Percentiles rank a stretch among this genome's conserved stretches.
Conservation (phyloP, 2,888 invertebrate species). For the Drosophila melanosoma region DNA sequence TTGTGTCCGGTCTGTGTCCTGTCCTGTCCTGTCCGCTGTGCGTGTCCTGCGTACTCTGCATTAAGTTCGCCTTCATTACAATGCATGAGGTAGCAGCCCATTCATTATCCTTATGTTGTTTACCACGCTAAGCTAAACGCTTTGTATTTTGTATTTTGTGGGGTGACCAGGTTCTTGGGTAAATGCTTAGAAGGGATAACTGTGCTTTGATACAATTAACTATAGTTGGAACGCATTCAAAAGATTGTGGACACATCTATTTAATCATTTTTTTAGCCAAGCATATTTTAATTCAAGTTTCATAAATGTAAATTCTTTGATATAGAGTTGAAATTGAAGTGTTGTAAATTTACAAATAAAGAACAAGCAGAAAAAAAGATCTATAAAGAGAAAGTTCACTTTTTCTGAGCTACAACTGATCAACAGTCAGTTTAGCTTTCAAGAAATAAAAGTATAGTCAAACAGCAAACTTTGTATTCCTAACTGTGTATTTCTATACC, state of each 20-base stretch:
- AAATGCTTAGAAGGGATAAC: background rate
- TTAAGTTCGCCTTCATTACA: conserved; percentile 48
- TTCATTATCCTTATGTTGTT: conserved; percentile 44
- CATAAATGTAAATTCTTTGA: conserved; percentile 43
- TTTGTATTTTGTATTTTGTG: conserved; percentile 3
- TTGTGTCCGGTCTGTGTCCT: background rate
- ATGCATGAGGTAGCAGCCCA: conserved; percentile 52
- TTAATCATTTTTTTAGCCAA: background rate
- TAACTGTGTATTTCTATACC: conserved; percentile 61
- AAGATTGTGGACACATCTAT: background rate
- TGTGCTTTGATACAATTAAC: background rate
- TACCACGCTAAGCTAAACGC: conserved; percentile 2
- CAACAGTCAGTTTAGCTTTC: no score
- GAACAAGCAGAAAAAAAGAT: background rate
- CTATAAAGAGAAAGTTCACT: background rate
- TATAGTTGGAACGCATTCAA: background rate
- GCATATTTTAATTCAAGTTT: background rate
- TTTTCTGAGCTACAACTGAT: background rate
- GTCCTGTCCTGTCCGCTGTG: conserved; percentile 24
- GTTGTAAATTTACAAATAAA: conserved; percentile 47
- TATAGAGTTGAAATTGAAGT: conserved; percentile 66
- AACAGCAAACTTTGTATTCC: no score
- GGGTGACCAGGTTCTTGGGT: conserved; percentile 61
- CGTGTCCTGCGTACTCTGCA: conserved; percentile 57
- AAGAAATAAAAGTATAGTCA: no score